Base-by-base conservation (phyloP, 2,797 vertebrate species). In the Propithecus perrieri region DNA sequence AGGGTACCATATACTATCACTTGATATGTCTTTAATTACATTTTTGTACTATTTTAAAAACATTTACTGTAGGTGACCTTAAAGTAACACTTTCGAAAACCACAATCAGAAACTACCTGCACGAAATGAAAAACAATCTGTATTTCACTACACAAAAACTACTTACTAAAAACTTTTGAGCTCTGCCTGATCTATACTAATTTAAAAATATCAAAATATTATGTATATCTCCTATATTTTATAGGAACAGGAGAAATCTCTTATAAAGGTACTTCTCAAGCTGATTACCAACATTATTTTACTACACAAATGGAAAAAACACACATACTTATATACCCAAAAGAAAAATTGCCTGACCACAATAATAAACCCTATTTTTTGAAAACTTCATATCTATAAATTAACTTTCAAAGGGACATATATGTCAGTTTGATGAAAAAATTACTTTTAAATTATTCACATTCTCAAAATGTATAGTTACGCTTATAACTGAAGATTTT, bases 401-500 rank as follows among this genome's bases (percentile, higher is more conserved):
- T 50, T 88, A 88, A 30, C 20, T 88, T 92, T 35, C 79, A 53
- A 26, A 78, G 41, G 18, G 24, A 33, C 41, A 48, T 41, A 46
- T 6, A 13, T 22, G 61, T 67, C 15, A 50, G 48, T 76, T 61
- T 69, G 59, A 76, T 69, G 13, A 59, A 89, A 76, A 92, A 92
- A 30, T 3, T 87, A 81, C 4, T 83, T 92, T 61, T 4, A 75
- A 89, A 12, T 38, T 89, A 89, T 85, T 89, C 53, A 65, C 38
- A 63, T 72, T 46, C 85, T 89, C 71, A 71, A 95, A 84, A 76
- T 89, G 18, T 59, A 92, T 92, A 71, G 43, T 83, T 69, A 88
- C 43, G 57, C 22, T 69, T 71, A 76, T 12, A 89, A 48, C 10
- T 38, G 7, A 84, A 71, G 53, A 71, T 71, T 69, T 81, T 74